Evolutionary conservation across 2,797 vertebrate species (phyloP).

Genomic region (Enteromius paludinosus): DNA sequence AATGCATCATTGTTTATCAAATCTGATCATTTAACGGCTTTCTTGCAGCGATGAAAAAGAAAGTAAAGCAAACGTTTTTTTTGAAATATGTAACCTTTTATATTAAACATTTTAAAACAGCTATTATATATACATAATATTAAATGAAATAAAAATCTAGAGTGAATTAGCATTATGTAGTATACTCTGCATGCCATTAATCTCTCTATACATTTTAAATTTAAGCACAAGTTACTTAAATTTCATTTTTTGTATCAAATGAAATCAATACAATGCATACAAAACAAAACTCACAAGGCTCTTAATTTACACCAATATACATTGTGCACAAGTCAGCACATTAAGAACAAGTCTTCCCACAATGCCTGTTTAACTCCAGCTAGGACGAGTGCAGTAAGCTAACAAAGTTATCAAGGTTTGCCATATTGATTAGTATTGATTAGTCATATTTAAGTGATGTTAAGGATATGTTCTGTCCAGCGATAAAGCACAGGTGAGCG

Average conservation of each 20-base stretch:
- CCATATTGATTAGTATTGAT: conserved; percentile 23
- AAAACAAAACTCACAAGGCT: background rate
- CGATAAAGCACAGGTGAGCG: background rate
- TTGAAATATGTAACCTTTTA: background rate
- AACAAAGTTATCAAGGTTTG: conserved; percentile 10
- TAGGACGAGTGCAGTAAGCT: background rate
- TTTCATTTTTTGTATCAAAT: background rate
- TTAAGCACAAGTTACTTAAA: background rate
- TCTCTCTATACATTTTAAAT: background rate
- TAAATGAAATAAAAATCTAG: background rate
- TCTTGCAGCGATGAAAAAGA: conserved; percentile 4
- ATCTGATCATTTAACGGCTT: background rate
- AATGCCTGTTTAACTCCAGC: conserved; percentile 12
- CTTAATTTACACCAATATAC: background rate
- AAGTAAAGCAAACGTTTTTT: background rate
- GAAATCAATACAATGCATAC: background rate
- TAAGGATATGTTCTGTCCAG: background rate
- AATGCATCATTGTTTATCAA: background rate
- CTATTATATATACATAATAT: background rate
- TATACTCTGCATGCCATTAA: background rate
- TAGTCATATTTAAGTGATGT: conserved; percentile 26
- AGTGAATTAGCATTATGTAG: background rate
- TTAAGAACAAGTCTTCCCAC: conserved; percentile 16
- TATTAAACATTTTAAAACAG: background rate
- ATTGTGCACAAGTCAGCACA: background rate